Percentiles rank a stretch among this genome's conserved stretches.
phyloP scores from a whole-genome alignment of 37 sponge, comb jelly and placozoan species.

The Chondrilla cf. caribensis region DNA sequence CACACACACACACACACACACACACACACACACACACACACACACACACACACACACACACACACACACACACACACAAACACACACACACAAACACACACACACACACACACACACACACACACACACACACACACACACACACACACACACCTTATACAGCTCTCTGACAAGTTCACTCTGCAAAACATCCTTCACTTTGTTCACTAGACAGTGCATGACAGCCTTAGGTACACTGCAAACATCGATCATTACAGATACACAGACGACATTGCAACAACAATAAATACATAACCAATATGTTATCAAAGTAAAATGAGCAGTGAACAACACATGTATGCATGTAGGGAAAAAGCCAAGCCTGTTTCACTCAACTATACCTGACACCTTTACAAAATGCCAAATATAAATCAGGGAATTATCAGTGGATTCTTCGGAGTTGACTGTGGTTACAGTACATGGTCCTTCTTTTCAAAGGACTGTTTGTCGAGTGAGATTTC shows the following conservation, averaged over 20 bases:
- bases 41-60: slow-evolving; percentile 21
- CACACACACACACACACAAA: slow-evolving; percentile 28
- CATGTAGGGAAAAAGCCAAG: no score
- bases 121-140: slow-evolving; percentile 39
- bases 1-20: neutral
- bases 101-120: slow-evolving; percentile 27
- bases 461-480: no score
- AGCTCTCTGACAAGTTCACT: slow-evolving; percentile 84
- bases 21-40: neutral
- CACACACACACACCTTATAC: slow-evolving; percentile 54
- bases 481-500: no score
- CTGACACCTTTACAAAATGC: no score
- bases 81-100: slow-evolving; percentile 37
- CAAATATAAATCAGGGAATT: no score
- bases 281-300: neutral
- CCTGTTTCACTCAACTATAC: no score
- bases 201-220: slow-evolving; percentile 96
- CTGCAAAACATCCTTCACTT: slow-evolving; percentile 82
- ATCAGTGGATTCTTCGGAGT: no score
- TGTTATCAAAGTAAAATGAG: no score
- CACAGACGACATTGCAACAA: slow-evolving; percentile 1
- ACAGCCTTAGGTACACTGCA: slow-evolving; percentile 89
- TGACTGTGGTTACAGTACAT: no score
- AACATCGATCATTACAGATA: neutral
- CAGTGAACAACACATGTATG: no score